Conservation (phyloP, 2,888 invertebrate species). For the Xestia rhomboidea region DNA sequence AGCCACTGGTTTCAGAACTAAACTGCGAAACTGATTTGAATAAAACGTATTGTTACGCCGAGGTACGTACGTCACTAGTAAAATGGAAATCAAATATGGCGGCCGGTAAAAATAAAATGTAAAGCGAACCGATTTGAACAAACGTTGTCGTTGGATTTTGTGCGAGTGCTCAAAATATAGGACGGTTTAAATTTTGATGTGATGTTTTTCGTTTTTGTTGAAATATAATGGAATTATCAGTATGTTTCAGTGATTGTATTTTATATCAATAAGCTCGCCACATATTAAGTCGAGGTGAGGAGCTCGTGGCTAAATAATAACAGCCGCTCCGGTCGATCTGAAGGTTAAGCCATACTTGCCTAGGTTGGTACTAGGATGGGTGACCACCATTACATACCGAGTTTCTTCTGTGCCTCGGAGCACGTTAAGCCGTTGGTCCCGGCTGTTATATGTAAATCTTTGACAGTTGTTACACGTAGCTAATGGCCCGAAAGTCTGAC, state of each 20-base stretch:
- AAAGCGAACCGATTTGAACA: constrained; percentile 58
- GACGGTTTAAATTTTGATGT: constrained; percentile 39
- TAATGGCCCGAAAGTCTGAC: too few relatives aligned
- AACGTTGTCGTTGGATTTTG: constrained; percentile 58
- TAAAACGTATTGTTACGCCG: constrained; percentile 51
- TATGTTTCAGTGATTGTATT: not conserved
- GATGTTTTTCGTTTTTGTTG: not conserved
- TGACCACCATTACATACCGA: too few relatives aligned
- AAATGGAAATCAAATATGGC: constrained; percentile 63
- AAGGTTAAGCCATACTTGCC: too few relatives aligned
- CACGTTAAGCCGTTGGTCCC: too few relatives aligned
- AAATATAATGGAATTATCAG: not conserved
- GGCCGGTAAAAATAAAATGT: constrained; percentile 54
- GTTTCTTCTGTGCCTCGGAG: too few relatives aligned
- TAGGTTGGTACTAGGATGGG: too few relatives aligned
- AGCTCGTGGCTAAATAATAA: too few relatives aligned
- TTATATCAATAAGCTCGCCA: not conserved
- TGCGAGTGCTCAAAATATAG: constrained; percentile 44
- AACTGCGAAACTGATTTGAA: constrained; percentile 59
- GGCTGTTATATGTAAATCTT: too few relatives aligned
- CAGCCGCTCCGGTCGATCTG: too few relatives aligned
- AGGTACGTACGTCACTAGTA: constrained; percentile 50
- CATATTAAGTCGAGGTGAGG: too few relatives aligned
- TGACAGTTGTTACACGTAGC: too few relatives aligned
- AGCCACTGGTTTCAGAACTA: constrained; percentile 50